A percentile compares a stretch with the other conserved stretches of the same genome.
Evolutionary conservation across 1,140 invertebrate species (phyloP).

Genomic region (Semibalanus balanoides): DNA sequence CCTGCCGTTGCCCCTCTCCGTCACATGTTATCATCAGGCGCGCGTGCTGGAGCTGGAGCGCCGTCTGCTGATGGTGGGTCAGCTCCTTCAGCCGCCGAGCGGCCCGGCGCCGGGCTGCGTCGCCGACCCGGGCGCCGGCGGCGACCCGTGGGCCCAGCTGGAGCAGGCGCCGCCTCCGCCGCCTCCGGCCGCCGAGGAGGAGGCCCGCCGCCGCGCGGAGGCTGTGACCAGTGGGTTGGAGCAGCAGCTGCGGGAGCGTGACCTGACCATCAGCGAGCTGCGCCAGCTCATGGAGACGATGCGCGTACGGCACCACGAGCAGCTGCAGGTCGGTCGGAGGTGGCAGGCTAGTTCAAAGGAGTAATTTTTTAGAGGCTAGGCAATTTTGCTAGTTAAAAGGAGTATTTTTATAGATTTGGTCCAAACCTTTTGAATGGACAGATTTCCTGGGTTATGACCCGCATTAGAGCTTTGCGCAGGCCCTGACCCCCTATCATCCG

Average conservation of each 20-base stretch:
- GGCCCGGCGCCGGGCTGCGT: too few species aligned
- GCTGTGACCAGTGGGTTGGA: background rate
- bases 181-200: background rate
- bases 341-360: too few species aligned
- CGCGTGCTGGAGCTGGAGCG: background rate
- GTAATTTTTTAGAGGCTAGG: too few species aligned
- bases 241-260: background rate
- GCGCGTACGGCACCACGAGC: background rate
- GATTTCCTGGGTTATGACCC: too few species aligned
- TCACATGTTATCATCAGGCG: background rate
- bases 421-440: too few species aligned
- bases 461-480: too few species aligned
- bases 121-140: background rate
- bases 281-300: background rate
- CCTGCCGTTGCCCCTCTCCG: too few species aligned
- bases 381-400: too few species aligned
- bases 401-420: too few species aligned
- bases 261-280: background rate
- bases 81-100: background rate
- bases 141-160: background rate
- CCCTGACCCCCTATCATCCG: too few species aligned
- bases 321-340: background rate
- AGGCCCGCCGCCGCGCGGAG: background rate
- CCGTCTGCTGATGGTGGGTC: background rate
- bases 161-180: background rate